Percentiles rank a stretch among this genome's conserved stretches.
These are phyloP conservation scores for Batillaria attramentaria DNA, from an alignment of 1,140 invertebrate genomes.

Conservation along the genomic window DNA sequence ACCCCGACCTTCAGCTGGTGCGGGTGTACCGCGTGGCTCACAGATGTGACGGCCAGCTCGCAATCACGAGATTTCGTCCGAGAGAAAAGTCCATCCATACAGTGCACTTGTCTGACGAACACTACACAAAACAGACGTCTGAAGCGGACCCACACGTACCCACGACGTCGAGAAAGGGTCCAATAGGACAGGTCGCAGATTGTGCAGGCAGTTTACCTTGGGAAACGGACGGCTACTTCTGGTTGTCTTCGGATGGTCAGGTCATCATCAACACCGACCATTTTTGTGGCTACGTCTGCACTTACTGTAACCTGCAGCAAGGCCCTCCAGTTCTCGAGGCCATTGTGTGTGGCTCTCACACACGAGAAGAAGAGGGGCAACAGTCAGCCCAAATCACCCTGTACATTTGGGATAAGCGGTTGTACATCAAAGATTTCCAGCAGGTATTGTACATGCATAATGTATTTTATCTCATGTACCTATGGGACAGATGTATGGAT, in stretches of 20 bases:
- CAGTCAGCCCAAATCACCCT: not conserved
- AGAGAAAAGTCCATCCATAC: too few relatives aligned
- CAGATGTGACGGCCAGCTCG: not conserved
- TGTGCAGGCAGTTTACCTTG: not conserved
- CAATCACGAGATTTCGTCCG: not conserved
- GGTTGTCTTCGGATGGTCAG: not conserved
- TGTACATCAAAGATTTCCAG: not conserved
- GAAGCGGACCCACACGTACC: too few relatives aligned
- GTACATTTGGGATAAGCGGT: slow-evolving; percentile 7
- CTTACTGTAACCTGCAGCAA: not conserved
- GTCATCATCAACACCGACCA: not conserved
- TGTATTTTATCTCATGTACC: too few relatives aligned
- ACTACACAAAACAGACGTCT: too few relatives aligned
- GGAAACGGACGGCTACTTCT: too few relatives aligned
- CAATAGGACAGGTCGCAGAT: not conserved
- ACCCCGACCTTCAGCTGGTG: not conserved
- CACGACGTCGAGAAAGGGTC: not conserved
- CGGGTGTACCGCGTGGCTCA: not conserved
- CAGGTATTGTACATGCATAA: too few relatives aligned
- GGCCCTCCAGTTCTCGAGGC: not conserved
- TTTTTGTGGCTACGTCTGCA: slow-evolving; percentile 10
- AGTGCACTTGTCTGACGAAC: too few relatives aligned
- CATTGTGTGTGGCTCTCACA: not conserved
- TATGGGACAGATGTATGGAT: too few relatives aligned
- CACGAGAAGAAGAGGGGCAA: not conserved